Base-by-base conservation (phyloP, 2,888 invertebrate species). In the Cheilosia pagana region DNA sequence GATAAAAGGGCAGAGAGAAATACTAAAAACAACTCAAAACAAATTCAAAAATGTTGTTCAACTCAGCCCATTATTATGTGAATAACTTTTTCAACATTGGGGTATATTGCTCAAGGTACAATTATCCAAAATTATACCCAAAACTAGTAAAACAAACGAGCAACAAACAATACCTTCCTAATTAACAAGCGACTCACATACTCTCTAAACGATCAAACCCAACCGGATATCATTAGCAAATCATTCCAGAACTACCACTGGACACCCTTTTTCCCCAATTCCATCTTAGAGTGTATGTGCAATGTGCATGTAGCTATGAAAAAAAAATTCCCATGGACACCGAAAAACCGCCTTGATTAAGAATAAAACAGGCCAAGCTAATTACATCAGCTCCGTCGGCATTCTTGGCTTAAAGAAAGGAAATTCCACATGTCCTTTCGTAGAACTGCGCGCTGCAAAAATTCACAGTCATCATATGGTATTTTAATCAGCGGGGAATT, bases 401-500 rank as follows among this genome's bases (percentile, higher is more conserved):
- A 14, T 35, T 35, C 23, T n/a, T 31, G n/a, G 5, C 50, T 41
- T 50, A 35, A 41, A 23, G 43, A 43, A 35, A 39, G 43, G 43
- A 68, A 53, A 76, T 68, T 60, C 60, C 60, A 16, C 41, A 52
- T 43, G 31, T 3, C 43, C 16, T 52, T 53, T 19, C 31, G 70
- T 31, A 25, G 31, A 50, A 16, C 31, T 2, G n/a, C 25, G 31
- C n/a, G 57, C 35, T 57, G 12, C 28, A 21, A 35, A 31, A 23
- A 21, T 43, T 41, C 68, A 21, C 48, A 43, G 48, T 21, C 65
- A 19, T 28, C 41, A 8, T 45, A 8, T 45, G 81, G 81, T 71
- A 81, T 81, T 81, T 81, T 76, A 81, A 81, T 81, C 81, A 81
- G 65, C 52, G 55, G 25, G 76, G 81, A 71, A 76, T 81, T 81